Evolutionary conservation across 2,797 vertebrate genomes (phyloP).

Genomic region (Falco columbarius): DNA sequence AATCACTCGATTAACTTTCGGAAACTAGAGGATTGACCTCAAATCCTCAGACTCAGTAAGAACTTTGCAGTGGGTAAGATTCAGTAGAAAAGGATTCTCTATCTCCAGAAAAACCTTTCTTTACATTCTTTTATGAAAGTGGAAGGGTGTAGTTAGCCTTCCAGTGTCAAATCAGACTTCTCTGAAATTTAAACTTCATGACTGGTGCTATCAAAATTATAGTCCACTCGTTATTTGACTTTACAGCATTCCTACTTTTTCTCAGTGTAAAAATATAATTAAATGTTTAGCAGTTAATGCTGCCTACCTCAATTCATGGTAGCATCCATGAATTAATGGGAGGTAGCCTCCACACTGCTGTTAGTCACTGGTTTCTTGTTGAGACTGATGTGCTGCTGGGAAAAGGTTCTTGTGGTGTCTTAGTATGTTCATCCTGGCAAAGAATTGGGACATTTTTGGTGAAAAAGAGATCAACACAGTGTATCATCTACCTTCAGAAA

Average conservation of each 20-base stretch:
- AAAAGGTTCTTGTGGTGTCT: background rate
- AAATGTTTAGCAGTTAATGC: background rate
- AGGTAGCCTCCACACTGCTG: background rate
- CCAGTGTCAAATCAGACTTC: background rate
- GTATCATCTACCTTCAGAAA: background rate
- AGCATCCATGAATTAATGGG: background rate
- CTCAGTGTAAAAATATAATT: background rate
- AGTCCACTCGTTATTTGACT: background rate
- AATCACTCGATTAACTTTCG: conserved; percentile 36
- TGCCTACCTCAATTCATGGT: background rate
- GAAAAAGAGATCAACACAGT: background rate
- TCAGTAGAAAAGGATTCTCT: background rate
- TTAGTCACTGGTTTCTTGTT: background rate
- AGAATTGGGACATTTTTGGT: background rate
- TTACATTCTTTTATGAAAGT: background rate
- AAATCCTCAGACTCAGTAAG: conserved; percentile 20
- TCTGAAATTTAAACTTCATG: background rate
- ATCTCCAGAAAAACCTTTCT: background rate
- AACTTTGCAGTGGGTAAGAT: background rate
- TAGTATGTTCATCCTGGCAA: background rate
- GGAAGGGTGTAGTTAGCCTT: background rate
- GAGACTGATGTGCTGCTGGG: background rate
- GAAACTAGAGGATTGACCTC: background rate
- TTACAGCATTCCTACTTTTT: background rate
- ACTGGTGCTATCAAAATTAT: background rate